Percentiles rank a stretch among this genome's conserved stretches.
Conservation (phyloP, 64 coral and sea anemone species). For the Trachythela sp. region DNA sequence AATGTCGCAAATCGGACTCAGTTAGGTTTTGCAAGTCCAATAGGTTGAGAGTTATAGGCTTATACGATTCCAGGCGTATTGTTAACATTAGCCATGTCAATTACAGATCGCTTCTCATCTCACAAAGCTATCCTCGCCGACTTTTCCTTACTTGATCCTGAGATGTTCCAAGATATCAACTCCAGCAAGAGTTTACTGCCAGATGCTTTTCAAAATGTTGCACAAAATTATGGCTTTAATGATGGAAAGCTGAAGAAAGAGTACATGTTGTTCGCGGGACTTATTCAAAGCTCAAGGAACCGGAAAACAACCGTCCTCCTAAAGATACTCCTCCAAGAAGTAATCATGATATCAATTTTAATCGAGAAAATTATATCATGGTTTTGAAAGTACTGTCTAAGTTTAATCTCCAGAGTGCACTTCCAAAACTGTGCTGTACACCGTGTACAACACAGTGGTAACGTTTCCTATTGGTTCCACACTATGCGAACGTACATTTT, state of each 20-base stretch:
- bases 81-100: too few relatives aligned
- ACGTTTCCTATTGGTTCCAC: slow-evolving; percentile 5
- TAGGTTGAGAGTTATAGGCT: too few relatives aligned
- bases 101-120: too few relatives aligned
- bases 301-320: background rate
- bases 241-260: background rate
- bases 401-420: too few relatives aligned
- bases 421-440: background rate
- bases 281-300: background rate
- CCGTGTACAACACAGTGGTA: background rate
- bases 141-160: slow-evolving; percentile 4
- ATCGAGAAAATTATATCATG: slow-evolving; percentile 13
- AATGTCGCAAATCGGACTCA: too few relatives aligned
- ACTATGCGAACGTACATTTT: background rate
- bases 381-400: background rate
- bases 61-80: too few relatives aligned
- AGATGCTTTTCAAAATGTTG: slow-evolving; percentile 10
- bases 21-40: too few relatives aligned
- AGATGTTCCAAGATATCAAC: background rate
- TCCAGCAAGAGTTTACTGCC: background rate
- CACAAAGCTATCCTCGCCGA: background rate
- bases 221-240: background rate
- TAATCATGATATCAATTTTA: background rate
- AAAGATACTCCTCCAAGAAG: background rate
- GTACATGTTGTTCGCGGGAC: background rate